Conservation (phyloP, 2,888 invertebrate genomes). For the Mayetiola destructor region DNA sequence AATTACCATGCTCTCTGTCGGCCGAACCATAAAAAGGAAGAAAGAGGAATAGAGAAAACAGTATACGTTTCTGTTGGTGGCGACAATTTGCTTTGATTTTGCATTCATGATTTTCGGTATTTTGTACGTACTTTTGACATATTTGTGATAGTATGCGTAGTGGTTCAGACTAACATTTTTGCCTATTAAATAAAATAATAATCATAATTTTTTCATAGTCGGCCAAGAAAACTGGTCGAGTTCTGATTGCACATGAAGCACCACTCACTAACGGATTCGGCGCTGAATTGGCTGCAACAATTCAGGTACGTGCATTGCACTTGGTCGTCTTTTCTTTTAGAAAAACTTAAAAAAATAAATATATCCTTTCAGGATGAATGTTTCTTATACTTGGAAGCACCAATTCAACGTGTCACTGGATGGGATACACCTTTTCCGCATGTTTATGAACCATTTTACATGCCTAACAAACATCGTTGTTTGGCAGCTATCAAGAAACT, state of each 20-base stretch:
- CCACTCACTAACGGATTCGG: slow-evolving; percentile 92
- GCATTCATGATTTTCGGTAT: too few relatives aligned
- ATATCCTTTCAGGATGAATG: slow-evolving; percentile 50
- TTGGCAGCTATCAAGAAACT: slow-evolving; percentile 63
- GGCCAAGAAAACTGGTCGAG: slow-evolving; percentile 84
- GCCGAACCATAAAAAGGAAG: too few relatives aligned
- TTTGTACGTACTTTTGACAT: too few relatives aligned
- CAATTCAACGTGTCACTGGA: slow-evolving; percentile 75
- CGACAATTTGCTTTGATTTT: too few relatives aligned
- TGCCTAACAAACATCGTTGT: slow-evolving; percentile 89
- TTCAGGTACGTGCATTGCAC: slow-evolving; percentile 43
- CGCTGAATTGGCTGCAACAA: slow-evolving; percentile 82
- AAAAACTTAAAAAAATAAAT: slow-evolving; percentile 19
- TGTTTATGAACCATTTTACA: slow-evolving; percentile 88
- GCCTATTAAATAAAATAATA: too few relatives aligned
- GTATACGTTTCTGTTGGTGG: too few relatives aligned
- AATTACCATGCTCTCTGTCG: too few relatives aligned
- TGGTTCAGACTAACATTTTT: too few relatives aligned
- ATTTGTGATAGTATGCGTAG: too few relatives aligned
- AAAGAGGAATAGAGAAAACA: too few relatives aligned
- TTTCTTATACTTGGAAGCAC: slow-evolving; percentile 89
- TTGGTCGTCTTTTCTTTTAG: background rate
- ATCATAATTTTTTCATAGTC: slow-evolving; percentile 69
- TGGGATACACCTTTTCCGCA: slow-evolving; percentile 98
- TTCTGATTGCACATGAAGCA: slow-evolving; percentile 88